Percentiles rank a stretch among this genome's conserved stretches.
Evolutionary conservation across 2,888 invertebrate species (phyloP).

Genomic region (Lithophane semibrunnea): DNA sequence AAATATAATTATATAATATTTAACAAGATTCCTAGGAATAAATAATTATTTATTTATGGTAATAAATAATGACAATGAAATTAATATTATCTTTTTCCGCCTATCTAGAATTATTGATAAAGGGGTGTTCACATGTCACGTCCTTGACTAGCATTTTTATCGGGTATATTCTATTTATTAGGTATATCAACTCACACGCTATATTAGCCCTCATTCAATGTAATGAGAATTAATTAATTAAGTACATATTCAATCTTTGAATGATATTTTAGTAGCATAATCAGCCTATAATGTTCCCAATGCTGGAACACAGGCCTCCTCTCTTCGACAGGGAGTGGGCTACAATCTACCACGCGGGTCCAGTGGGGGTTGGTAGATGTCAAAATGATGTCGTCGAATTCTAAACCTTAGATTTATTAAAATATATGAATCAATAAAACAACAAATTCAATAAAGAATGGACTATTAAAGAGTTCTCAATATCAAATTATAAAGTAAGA

Average conservation of each 20-base stretch:
- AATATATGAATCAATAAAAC: not conserved
- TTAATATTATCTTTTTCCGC: not conserved
- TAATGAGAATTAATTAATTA: not conserved
- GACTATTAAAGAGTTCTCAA: no score
- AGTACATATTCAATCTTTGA: not conserved
- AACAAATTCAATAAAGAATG: not conserved
- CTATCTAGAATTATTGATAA: constrained; percentile 28
- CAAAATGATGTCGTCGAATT: no score
- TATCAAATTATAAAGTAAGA: not conserved
- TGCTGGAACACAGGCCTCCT: no score
- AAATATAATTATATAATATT: not conserved
- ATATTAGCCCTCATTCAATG: not conserved
- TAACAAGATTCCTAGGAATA: not conserved
- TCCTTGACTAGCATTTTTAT: constrained; percentile 3
- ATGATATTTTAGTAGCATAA: no score
- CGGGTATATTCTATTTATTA: not conserved
- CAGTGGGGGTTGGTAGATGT: no score
- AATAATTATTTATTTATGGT: not conserved
- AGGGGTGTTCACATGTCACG: not conserved
- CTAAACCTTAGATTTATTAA: not conserved
- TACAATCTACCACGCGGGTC: no score
- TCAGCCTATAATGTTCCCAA: no score
- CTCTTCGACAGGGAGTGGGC: no score
- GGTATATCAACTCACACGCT: not conserved
- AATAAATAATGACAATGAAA: constrained; percentile 13